Evolutionary conservation across 2,113 vertebrate genomes (phyloP).

Genomic region (Tetrao urogallus): DNA sequence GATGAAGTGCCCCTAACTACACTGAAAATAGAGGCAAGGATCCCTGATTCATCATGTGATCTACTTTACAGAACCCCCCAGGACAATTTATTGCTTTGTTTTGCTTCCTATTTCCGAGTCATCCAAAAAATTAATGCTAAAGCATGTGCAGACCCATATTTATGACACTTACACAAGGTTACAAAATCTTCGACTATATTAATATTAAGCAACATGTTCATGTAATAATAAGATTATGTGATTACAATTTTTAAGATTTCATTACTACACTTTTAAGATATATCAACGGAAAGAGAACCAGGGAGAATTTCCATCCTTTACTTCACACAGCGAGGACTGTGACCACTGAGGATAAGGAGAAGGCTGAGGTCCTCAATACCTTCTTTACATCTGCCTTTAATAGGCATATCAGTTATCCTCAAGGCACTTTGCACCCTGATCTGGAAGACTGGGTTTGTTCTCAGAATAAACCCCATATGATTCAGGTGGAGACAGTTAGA

Average conservation of each 20-base stretch:
- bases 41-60: background rate
- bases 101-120: background rate
- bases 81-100: background rate
- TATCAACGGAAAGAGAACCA: no score
- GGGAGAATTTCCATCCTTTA: no score
- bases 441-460: no score
- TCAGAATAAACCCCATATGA: no score
- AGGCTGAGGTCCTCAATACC: no score
- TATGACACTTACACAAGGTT: background rate
- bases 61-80: background rate
- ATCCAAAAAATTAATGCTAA: background rate
- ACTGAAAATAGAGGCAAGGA: background rate
- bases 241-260: background rate
- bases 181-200: background rate
- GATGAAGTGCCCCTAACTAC: fast-evolving
- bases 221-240: background rate
- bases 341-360: no score
- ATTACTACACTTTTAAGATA: background rate
- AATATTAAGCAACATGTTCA: background rate
- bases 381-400: no score
- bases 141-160: background rate
- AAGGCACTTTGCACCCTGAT: no score
- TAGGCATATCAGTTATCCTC: no score
- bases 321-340: no score
- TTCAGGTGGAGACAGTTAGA: no score